phyloP scores from a whole-genome alignment of 2,888 invertebrate genomes.

The Ochropacha duplaris region DNA sequence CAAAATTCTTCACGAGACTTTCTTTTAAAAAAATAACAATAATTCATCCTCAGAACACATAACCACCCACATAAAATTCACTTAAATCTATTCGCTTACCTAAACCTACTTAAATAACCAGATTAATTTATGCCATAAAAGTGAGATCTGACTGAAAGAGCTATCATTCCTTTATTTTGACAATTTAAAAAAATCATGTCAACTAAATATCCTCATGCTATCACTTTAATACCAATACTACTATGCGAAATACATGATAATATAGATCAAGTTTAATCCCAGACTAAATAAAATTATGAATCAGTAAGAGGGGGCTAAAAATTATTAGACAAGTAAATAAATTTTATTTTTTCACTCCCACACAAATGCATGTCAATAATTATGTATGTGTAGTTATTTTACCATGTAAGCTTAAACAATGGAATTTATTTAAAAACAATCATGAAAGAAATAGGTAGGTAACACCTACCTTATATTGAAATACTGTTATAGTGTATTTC shows the following conservation, averaged over 20 bases:
- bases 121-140: conserved; percentile 47
- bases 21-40: too few species aligned
- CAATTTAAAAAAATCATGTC: too few species aligned
- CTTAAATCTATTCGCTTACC: neutral
- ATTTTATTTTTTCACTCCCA: too few species aligned
- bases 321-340: neutral
- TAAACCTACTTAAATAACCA: conserved; percentile 31
- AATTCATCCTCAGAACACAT: too few species aligned
- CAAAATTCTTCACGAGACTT: too few species aligned
- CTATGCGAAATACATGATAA: too few species aligned
- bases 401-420: neutral
- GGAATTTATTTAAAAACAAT: too few species aligned
- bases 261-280: too few species aligned
- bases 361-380: neutral
- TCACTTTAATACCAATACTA: conserved; percentile 58
- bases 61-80: neutral
- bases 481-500: conserved; percentile 15
- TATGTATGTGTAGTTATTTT: neutral
- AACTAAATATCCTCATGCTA: conserved; percentile 18
- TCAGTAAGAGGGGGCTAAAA: neutral
- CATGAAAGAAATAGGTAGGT: neutral
- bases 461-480: neutral
- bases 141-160: conserved; percentile 60
- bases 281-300: conserved; percentile 38
- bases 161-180: conserved; percentile 26